Conservation (phyloP, 2,888 invertebrate species). For the Papilio protenor region DNA sequence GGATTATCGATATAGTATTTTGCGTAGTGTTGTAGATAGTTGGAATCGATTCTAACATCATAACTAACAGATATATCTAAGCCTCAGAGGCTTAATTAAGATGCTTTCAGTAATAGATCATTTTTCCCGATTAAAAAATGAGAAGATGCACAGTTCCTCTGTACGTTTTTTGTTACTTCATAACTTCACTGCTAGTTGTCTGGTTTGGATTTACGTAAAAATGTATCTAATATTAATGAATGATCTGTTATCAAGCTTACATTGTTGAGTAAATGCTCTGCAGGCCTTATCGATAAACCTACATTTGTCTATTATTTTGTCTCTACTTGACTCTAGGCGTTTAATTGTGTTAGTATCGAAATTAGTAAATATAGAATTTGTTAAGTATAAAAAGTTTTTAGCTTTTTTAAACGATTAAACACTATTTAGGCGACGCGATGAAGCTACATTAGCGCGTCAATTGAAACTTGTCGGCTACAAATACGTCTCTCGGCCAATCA, state of each 20-base stretch:
- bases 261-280: not conserved
- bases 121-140: not conserved
- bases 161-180: too few relatives aligned
- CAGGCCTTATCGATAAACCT: too few relatives aligned
- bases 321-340: too few relatives aligned
- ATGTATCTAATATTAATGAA: too few relatives aligned
- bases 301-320: too few relatives aligned
- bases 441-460: slow-evolving; percentile 53
- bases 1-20: slow-evolving; percentile 25
- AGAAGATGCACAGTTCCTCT: too few relatives aligned
- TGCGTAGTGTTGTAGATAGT: not conserved
- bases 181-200: too few relatives aligned
- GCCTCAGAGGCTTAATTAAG: too few relatives aligned
- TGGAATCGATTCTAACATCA: not conserved
- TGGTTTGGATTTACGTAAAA: too few relatives aligned
- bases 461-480: slow-evolving; percentile 63
- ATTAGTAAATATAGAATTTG: too few relatives aligned
- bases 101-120: too few relatives aligned
- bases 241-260: not conserved
- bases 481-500: slow-evolving; percentile 70
- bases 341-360: not conserved
- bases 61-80: not conserved
- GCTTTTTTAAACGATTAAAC: not conserved
- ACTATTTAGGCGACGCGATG: slow-evolving; percentile 24
- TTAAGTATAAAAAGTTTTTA: not conserved